Conservation (phyloP, 2,113 vertebrate genomes). For the Hippopotamus amphibius region DNA sequence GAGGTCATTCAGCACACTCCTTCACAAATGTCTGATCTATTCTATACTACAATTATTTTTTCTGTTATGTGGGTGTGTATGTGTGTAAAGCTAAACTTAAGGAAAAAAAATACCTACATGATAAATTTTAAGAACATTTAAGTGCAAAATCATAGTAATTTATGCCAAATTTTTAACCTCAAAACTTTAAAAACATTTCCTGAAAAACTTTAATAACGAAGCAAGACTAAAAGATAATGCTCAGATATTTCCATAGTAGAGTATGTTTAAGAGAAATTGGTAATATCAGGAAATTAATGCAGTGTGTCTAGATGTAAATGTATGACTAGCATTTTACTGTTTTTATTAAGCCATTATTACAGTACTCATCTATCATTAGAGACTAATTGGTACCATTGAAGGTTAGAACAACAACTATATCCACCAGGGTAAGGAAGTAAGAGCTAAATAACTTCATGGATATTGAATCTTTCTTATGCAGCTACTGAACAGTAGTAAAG, state of each 20-base stretch:
- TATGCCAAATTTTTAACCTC: background rate
- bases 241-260: background rate
- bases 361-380: background rate
- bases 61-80: background rate
- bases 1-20: background rate
- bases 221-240: background rate
- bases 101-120: background rate
- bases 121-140: background rate
- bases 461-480: background rate
- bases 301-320: background rate
- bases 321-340: background rate
- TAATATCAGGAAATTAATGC: background rate
- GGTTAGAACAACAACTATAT: background rate
- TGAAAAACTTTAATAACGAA: conserved; percentile 47
- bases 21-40: background rate
- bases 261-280: background rate
- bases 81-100: background rate
- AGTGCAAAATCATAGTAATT: background rate
- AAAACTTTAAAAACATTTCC: background rate
- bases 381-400: background rate
- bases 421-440: background rate
- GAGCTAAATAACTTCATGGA: background rate
- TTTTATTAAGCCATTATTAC: background rate
- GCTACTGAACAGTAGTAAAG: background rate
- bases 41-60: background rate